phyloP scores from a whole-genome alignment of 2,888 invertebrate species.

The Drosophila limbata region DNA sequence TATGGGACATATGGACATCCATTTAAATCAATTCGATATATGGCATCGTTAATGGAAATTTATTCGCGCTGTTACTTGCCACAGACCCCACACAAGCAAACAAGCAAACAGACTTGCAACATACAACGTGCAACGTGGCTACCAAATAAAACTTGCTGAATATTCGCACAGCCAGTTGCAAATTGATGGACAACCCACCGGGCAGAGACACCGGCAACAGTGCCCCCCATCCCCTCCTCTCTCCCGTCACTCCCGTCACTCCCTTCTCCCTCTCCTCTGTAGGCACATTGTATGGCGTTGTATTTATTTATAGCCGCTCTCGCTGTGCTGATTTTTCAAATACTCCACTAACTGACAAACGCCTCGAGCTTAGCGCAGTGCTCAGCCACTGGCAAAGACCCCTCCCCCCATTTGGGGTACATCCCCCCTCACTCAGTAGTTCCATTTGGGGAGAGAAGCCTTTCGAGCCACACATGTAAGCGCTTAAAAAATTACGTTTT shows the following conservation, averaged over 20 bases:
- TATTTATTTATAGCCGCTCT: constrained; percentile 71
- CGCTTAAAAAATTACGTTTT: constrained; percentile 79
- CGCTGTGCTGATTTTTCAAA: constrained; percentile 78
- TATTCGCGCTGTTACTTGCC: constrained; percentile 70
- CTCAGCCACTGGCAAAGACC: constrained; percentile 15
- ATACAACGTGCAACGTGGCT: constrained; percentile 40
- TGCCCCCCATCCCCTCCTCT: background rate
- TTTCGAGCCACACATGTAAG: constrained; percentile 55
- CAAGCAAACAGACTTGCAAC: constrained; percentile 35
- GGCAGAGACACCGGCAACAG: constrained; percentile 48
- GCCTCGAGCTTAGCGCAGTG: constrained; percentile 35
- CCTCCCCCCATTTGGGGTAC: background rate
- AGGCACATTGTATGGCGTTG: constrained; percentile 58
- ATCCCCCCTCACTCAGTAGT: background rate
- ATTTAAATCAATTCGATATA: constrained; percentile 84
- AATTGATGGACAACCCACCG: constrained; percentile 77
- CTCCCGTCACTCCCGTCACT: background rate
- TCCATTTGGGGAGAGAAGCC: background rate
- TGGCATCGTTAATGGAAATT: constrained; percentile 82
- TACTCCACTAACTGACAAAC: constrained; percentile 64
- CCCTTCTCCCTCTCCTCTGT: background rate
- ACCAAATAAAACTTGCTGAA: constrained; percentile 78
- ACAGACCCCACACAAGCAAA: constrained; percentile 40
- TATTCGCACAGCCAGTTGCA: constrained; percentile 73
- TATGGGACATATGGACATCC: constrained; percentile 60